Evolutionary conservation across 2,113 vertebrate species (phyloP), one percentile per base, ranked within the genome.

Genomic region (Tetrao urogallus): DNA sequence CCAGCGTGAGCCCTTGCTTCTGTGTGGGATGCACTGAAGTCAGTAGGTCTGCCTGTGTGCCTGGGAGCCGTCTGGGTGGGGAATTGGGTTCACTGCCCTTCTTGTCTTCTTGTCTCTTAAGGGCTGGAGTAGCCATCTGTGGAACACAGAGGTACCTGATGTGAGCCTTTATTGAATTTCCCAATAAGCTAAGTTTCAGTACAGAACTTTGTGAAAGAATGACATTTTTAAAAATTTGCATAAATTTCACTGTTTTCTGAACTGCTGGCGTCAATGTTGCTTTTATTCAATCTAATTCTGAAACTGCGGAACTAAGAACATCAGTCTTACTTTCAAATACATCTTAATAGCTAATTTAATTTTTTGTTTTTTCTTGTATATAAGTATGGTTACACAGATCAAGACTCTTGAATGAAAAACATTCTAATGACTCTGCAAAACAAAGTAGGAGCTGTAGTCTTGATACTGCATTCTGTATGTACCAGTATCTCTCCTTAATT

Each of bases 261-360:
- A 80, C 84, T 47, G 7, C 56, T 80, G 75, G 30, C 47, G 6
- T 63, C 61, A 60, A 67, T 90, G 89, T 91, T 81, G 48, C 73
- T 60, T 91, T 88, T 81, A 72, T 71, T 58, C 54, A 79, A 60
- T 83, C 88, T 96, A 65, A 96, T 93, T 96, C 90, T 74, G 61
- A 94, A 95, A 73, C 93, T 85, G 82, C 90, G 83, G 34, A 91
- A 89, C 94, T 88, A 86, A 93, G 72, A 95, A 67, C 56, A 78
- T 96, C 58, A 63, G 48, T 86, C 95, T 96, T 92, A 90, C 54
- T 77, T 96, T 96, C 76, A 96, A 95, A 93, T 96, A 83, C 78
- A 64, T 95, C 82, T 97, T 94, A 86, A 94, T 91, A 90, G 82
- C 74, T 94, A 90, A 94, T 95, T 96, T 94, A 91, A 82, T 97